Conservation (phyloP, 1,140 invertebrate species). For the Drosophila kurseongensis region DNA sequence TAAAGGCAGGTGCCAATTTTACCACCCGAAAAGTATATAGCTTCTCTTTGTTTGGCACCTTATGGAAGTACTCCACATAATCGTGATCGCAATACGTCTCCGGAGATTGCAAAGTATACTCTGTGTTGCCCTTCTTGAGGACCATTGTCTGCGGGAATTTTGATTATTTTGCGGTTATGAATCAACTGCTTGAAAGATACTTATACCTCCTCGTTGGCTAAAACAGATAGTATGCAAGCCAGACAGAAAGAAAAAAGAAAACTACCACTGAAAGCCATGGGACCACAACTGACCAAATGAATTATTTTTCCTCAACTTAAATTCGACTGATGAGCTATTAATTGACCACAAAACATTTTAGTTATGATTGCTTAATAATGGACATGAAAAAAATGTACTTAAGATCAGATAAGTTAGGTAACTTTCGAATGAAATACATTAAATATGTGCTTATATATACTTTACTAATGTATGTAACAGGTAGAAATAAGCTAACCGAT, state of each 20-base stretch:
- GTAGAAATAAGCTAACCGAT: no score
- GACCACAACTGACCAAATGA: not conserved
- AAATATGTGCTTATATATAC: no score
- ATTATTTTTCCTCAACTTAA: not conserved
- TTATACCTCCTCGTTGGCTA: conserved; percentile 13
- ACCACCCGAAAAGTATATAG: conserved; percentile 38
- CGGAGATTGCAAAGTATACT: conserved; percentile 19
- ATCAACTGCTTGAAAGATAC: not conserved
- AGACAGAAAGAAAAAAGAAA: conserved; percentile 7
- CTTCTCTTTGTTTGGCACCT: not conserved
- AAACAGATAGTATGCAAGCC: not conserved
- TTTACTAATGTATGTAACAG: no score
- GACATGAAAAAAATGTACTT: not conserved
- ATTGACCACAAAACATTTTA: conserved; percentile 5
- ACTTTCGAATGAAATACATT: no score
- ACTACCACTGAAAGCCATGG: not conserved
- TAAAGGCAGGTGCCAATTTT: conserved; percentile 11
- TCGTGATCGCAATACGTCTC: conserved; percentile 44
- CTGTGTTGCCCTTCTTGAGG: not conserved
- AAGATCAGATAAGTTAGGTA: not conserved
- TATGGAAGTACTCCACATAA: conserved; percentile 38
- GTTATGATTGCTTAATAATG: not conserved
- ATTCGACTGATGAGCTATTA: conserved; percentile 29
- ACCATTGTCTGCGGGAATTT: conserved; percentile 2
- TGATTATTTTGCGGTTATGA: not conserved